A percentile compares a stretch with the other conserved stretches of the same genome.
phyloP scores from a whole-genome alignment of 1,140 invertebrate genomes.

The Brachionus asplanchnoidis region DNA sequence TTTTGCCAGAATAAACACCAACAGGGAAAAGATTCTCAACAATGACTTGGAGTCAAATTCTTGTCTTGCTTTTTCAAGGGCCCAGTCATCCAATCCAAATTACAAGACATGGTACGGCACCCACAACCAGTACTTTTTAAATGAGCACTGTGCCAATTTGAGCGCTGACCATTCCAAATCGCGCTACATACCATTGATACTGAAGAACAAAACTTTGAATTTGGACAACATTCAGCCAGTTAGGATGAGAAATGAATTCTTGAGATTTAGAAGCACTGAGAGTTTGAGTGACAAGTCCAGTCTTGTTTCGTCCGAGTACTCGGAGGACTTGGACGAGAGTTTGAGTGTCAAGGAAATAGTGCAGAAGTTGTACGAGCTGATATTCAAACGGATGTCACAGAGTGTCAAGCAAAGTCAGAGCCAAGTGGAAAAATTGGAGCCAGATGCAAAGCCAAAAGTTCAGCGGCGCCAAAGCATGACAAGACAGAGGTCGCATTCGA shows the following conservation, averaged over 20 bases:
- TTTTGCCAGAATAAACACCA: neutral
- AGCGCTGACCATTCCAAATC: neutral
- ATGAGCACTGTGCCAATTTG: neutral
- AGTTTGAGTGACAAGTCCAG: conserved; percentile 6
- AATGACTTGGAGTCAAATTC: neutral
- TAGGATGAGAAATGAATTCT: neutral
- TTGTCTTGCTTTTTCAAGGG: neutral
- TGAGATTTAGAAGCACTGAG: neutral
- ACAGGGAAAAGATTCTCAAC: conserved; percentile 7
- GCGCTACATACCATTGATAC: neutral
- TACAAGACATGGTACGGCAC: conserved; percentile 13
- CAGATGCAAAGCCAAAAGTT: neutral
- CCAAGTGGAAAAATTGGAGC: neutral
- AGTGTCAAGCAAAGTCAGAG: neutral
- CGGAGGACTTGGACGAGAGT: neutral
- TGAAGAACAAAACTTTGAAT: conserved; percentile 18
- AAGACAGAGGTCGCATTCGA: neutral
- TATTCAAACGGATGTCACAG: neutral
- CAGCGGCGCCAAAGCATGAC: neutral
- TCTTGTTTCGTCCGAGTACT: neutral
- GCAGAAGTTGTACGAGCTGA: neutral
- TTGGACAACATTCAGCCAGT: conserved; percentile 6
- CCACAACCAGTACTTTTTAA: conserved; percentile 17
- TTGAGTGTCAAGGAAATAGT: neutral
- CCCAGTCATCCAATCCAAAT: neutral